Percentiles rank a stretch among this genome's conserved stretches.
Conservation (phyloP, 1,140 invertebrate species). For the Hycleus phaleratus region DNA sequence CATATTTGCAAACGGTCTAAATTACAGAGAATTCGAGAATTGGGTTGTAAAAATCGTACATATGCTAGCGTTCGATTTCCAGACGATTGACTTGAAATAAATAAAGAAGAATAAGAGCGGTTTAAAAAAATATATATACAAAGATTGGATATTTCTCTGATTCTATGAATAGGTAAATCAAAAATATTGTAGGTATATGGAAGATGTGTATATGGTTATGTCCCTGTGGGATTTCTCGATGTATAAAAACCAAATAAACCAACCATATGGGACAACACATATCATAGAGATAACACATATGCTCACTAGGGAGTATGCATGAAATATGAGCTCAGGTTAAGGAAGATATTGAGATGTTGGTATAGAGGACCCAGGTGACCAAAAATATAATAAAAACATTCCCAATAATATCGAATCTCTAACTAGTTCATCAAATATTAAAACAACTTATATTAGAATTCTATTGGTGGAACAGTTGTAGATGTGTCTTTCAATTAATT, state of each 20-base stretch:
- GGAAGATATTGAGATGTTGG: constrained; percentile 18
- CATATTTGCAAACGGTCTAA: too few species aligned
- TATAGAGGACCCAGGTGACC: constrained; percentile 30
- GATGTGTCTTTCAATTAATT: too few species aligned
- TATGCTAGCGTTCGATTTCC: not conserved
- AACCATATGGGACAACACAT: constrained; percentile 35
- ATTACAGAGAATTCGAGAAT: too few species aligned
- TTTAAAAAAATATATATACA: too few species aligned
- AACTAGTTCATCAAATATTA: not conserved
- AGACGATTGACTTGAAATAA: constrained; percentile 4
- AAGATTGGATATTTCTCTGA: not conserved
- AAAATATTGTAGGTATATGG: not conserved
- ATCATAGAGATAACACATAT: constrained; percentile 36
- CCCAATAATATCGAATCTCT: too few species aligned
- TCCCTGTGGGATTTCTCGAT: constrained; percentile 26
- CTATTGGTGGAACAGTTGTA: not conserved
- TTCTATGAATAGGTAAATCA: constrained; percentile 39
- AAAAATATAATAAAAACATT: not conserved
- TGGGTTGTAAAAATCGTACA: too few species aligned
- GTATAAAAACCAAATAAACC: constrained; percentile 38
- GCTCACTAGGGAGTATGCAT: constrained; percentile 27
- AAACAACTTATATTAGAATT: too few species aligned
- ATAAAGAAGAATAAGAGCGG: not conserved
- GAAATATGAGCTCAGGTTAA: constrained; percentile 33
- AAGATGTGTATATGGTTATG: constrained; percentile 14